Percentiles rank a stretch among this genome's conserved stretches.
These are phyloP conservation scores for Tangara arthus DNA, from an alignment of 2,797 vertebrate species.

Conservation along the genomic window DNA sequence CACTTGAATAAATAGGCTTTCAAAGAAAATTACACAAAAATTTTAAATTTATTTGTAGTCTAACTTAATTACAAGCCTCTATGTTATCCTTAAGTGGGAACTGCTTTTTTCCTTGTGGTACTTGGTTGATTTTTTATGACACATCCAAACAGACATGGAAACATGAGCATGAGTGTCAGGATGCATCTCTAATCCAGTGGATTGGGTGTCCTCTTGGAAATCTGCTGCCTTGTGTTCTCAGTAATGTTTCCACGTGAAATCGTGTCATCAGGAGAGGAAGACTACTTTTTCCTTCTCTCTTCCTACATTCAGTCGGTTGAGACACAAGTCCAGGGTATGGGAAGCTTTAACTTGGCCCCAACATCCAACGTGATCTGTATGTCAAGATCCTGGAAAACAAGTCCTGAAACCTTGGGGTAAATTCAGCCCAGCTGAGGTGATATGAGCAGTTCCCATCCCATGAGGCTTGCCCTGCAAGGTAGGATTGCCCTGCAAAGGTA, in stretches of 20 bases:
- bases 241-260: background rate
- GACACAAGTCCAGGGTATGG: background rate
- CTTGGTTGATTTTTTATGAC: background rate
- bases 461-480: background rate
- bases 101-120: background rate
- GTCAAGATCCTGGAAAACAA: background rate
- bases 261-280: background rate
- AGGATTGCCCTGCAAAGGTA: background rate
- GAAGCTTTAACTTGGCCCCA: background rate
- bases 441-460: background rate
- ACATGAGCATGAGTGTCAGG: fast-evolving
- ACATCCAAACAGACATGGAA: background rate
- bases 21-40: background rate
- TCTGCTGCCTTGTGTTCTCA: background rate
- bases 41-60: background rate
- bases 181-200: background rate
- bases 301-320: background rate
- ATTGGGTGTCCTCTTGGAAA: background rate
- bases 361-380: background rate
- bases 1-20: background rate
- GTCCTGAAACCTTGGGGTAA: background rate
- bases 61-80: background rate
- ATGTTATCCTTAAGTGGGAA: background rate
- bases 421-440: background rate
- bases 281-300: background rate